Percentiles rank a stretch among this genome's conserved stretches.
Conservation (phyloP, 2,797 vertebrate species). For the Anguilla marmorata region DNA sequence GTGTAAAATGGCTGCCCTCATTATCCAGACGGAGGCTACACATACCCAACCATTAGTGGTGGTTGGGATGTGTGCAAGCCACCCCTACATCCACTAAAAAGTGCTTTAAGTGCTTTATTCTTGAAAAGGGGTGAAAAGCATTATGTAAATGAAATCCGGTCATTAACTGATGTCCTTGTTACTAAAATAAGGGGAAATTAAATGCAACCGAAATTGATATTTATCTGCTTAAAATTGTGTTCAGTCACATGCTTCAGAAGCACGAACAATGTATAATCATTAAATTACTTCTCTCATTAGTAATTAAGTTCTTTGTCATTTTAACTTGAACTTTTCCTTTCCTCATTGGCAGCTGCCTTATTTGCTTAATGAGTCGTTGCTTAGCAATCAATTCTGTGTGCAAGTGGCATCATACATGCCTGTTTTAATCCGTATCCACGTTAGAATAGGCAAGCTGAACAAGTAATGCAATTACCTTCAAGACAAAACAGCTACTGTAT, state of each 20-base stretch:
- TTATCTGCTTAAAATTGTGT: slow-evolving; percentile 15
- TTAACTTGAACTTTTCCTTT: slow-evolving; percentile 25
- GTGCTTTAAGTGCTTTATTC: too few species aligned
- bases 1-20: not conserved
- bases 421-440: slow-evolving; percentile 29
- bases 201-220: not conserved
- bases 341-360: slow-evolving; percentile 33
- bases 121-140: not conserved
- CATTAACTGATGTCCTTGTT: not conserved
- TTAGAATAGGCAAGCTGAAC: slow-evolving; percentile 26
- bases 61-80: too few species aligned
- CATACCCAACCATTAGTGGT: not conserved
- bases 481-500: not conserved
- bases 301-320: slow-evolving; percentile 31
- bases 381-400: slow-evolving; percentile 35
- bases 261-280: slow-evolving; percentile 14
- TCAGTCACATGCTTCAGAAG: slow-evolving; percentile 3
- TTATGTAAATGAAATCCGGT: not conserved
- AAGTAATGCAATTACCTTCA: not conserved
- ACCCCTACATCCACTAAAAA: too few species aligned
- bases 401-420: slow-evolving; percentile 28
- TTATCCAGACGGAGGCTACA: not conserved
- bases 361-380: slow-evolving; percentile 34
- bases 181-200: not conserved
- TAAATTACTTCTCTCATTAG: slow-evolving; percentile 36